Evolutionary conservation across 2,113 vertebrate species (phyloP).

Genomic region (Daubentonia madagascariensis): DNA sequence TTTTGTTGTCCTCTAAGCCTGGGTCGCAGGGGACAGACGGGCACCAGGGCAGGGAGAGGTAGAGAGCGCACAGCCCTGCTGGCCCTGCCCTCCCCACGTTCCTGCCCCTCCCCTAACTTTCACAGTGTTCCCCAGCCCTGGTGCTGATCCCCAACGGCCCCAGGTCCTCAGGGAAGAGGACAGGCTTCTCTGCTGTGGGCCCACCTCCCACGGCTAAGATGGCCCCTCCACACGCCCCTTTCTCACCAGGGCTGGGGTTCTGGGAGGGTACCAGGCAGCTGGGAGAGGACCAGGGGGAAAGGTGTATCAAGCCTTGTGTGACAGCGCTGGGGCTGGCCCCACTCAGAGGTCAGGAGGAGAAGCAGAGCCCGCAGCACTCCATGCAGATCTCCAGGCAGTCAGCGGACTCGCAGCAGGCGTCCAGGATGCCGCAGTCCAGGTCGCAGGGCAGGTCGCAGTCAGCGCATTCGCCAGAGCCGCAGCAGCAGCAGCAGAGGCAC

Average conservation of each 20-base stretch:
- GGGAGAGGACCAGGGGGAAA: not conserved
- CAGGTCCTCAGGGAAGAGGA: not conserved
- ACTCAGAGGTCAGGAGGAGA: conserved; percentile 91
- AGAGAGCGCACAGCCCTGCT: not conserved
- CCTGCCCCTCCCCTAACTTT: conserved; percentile 25
- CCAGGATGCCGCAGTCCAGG: conserved; percentile 99
- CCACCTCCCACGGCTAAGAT: not conserved
- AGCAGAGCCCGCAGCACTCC: conserved; percentile 99
- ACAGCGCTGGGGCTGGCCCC: fast-evolving
- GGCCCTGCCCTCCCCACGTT: not conserved
- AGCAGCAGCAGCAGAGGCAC: conserved; percentile 94
- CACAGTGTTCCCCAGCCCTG: conserved; percentile 69
- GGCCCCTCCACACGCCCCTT: not conserved
- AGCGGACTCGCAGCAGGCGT: conserved; percentile 98
- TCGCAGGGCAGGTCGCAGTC: conserved; percentile 98
- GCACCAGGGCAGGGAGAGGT: conserved; percentile 42
- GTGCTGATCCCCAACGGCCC: not conserved
- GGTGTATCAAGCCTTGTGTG: not conserved
- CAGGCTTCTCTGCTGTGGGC: not conserved
- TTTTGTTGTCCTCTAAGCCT: conserved; percentile 54
- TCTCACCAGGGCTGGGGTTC: not conserved
- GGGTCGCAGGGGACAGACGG: not conserved
- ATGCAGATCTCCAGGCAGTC: conserved; percentile 99
- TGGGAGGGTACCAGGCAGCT: not conserved
- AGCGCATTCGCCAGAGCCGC: conserved; percentile 91